Evolutionary conservation across 2,797 vertebrate genomes (phyloP), one percentile per base, ranked within the genome.

Genomic region (Poliocrania exsul): DNA sequence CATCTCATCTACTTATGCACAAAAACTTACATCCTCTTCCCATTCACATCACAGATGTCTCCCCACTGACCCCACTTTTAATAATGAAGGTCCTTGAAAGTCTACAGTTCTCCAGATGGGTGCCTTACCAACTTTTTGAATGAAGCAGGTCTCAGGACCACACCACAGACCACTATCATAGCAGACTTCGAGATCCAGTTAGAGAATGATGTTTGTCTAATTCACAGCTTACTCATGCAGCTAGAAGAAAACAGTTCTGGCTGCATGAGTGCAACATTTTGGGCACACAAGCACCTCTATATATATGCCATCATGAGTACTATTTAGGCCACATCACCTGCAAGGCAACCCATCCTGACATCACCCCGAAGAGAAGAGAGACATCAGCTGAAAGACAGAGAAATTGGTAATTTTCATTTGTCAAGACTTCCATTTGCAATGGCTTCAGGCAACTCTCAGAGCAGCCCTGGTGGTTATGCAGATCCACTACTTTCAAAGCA

Each of bases 21-120:
- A 25, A 71, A 90, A 73, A 83, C 47, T 84, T 72, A 72, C 40
- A 79, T 62, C n/a, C 14, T 61, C 42, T 91, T 90, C 65, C 44
- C 61, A 65, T 65, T 64, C 42, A 66, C 57, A 80, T 72, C 49
- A 60, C 24, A 17, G 60, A 31, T 5, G 9, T 40, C 61, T 93
- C 46, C 46, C 42, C 46, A 61, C 47, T 38, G 53, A 40, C 2
- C 1, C 13, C 47, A 49, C 0, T 49, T 86, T 79, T 51, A 86
- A 75, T 20, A 86, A 73, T 7, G 20, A 78, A 78, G 29, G n/a
- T 61, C 72, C 31, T 15, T 65, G 42, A 35, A 74, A 82, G 47
- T n/a, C 65, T 51, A 2, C 5, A 67, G 46, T 3, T 65, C 50
- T 86, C 70, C 3, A 3, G 40, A 71, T 0, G 0, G 46, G 47